Conservation (phyloP, 2,888 invertebrate genomes). For the Allolobophora icterica region DNA sequence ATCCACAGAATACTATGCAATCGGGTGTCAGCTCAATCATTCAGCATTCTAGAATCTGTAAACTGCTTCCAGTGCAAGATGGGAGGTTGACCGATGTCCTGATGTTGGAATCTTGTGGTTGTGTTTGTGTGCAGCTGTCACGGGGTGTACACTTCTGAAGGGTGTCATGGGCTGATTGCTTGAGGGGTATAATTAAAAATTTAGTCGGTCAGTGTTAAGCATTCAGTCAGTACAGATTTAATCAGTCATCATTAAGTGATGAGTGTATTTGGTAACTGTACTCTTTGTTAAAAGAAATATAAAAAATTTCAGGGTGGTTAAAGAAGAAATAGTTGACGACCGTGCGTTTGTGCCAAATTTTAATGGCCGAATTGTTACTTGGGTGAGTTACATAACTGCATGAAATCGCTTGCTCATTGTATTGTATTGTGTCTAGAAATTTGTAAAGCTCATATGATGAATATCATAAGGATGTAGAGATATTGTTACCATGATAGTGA, state of each 20-base stretch:
- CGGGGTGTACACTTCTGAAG: too few relatives aligned
- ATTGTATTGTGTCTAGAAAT: too few relatives aligned
- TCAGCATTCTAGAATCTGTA: background rate
- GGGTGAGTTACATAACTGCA: slow-evolving; percentile 69
- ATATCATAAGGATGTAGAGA: background rate
- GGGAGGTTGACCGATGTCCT: background rate
- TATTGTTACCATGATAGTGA: background rate
- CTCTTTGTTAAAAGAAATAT: background rate
- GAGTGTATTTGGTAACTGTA: background rate
- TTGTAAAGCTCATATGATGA: too few relatives aligned
- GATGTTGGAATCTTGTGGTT: background rate
- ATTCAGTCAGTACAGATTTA: too few relatives aligned
- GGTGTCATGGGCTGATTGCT: background rate
- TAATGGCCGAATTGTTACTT: slow-evolving; percentile 95
- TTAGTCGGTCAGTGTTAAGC: too few relatives aligned
- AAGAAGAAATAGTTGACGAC: slow-evolving; percentile 97
- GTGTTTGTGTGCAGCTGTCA: background rate
- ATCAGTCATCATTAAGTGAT: background rate
- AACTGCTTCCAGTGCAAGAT: background rate
- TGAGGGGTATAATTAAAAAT: background rate
- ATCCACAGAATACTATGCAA: background rate
- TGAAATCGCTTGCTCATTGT: background rate
- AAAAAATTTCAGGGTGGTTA: slow-evolving; percentile 79
- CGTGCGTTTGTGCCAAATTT: slow-evolving; percentile 93
- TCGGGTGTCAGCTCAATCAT: background rate